phyloP scores from a whole-genome alignment of 2,888 invertebrate species.

The Escarpia spicata region DNA sequence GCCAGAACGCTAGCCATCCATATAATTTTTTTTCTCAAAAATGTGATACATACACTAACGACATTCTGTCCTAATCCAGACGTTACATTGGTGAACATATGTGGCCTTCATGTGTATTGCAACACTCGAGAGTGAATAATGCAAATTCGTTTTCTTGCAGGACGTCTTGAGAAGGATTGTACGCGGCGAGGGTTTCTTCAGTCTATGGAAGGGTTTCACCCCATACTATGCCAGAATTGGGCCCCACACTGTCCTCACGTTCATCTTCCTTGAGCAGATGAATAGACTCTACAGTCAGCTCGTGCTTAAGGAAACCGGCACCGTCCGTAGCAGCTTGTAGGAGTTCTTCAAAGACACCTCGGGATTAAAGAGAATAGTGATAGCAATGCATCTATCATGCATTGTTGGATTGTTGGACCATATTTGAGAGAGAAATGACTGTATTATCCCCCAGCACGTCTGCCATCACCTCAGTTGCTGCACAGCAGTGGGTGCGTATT shows the following conservation, averaged over 20 bases:
- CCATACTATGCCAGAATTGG: conserved; percentile 97
- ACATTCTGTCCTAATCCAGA: neutral
- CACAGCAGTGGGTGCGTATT: neutral
- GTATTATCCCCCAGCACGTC: neutral
- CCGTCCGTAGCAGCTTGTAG: neutral
- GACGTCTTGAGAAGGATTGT: conserved; percentile 84
- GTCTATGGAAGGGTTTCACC: conserved; percentile 97
- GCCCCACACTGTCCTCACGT: conserved; percentile 97
- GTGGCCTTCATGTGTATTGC: neutral
- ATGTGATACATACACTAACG: no score
- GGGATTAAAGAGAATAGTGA: neutral
- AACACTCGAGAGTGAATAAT: neutral
- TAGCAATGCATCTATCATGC: neutral
- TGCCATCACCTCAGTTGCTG: neutral
- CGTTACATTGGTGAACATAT: neutral
- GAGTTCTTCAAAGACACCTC: neutral
- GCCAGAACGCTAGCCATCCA: no score
- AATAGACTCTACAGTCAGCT: conserved; percentile 76
- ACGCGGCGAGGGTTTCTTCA: conserved; percentile 88
- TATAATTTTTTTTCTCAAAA: no score
- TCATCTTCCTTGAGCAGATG: conserved; percentile 96
- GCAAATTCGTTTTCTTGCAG: conserved; percentile 49
- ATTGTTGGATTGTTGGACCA: neutral
- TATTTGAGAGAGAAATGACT: neutral
- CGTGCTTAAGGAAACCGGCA: conserved; percentile 37